phyloP scores from a whole-genome alignment of 2,888 invertebrate species.

The Imbricaverruca yamaguchii region DNA sequence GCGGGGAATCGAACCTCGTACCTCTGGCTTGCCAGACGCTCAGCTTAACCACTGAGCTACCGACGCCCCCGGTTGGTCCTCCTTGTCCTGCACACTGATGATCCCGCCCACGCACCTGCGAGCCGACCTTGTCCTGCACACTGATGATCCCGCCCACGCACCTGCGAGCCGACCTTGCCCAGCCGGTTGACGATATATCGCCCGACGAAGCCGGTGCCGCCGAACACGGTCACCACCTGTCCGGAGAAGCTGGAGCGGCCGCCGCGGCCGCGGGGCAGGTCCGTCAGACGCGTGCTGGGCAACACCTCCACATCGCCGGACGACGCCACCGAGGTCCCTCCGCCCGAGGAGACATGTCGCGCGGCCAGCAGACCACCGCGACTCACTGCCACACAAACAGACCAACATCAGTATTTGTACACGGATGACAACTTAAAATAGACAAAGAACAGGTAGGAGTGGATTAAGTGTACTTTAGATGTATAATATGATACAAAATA shows the following conservation, averaged over 20 bases:
- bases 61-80: no score
- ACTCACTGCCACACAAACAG: background rate
- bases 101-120: conserved; percentile 59
- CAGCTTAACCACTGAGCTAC: no score
- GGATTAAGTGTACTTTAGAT: no score
- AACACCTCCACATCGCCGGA: conserved; percentile 30
- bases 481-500: no score
- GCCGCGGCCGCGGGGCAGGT: conserved; percentile 73
- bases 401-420: no score
- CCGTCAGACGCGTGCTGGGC: conserved; percentile 34
- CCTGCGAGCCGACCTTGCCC: conserved; percentile 78
- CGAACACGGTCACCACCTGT: conserved; percentile 95
- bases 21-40: no score
- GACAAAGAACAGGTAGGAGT: no score
- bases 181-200: conserved; percentile 78
- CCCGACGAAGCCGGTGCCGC: conserved; percentile 82
- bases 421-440: no score
- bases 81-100: conserved; percentile 80
- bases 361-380: background rate
- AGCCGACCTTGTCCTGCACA: conserved; percentile 75
- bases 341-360: background rate
- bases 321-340: background rate
- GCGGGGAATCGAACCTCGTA: no score
- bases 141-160: conserved; percentile 60
- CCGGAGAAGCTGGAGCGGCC: conserved; percentile 96